Conservation (phyloP, 2,797 vertebrate genomes). For the Pangasius macronema region DNA sequence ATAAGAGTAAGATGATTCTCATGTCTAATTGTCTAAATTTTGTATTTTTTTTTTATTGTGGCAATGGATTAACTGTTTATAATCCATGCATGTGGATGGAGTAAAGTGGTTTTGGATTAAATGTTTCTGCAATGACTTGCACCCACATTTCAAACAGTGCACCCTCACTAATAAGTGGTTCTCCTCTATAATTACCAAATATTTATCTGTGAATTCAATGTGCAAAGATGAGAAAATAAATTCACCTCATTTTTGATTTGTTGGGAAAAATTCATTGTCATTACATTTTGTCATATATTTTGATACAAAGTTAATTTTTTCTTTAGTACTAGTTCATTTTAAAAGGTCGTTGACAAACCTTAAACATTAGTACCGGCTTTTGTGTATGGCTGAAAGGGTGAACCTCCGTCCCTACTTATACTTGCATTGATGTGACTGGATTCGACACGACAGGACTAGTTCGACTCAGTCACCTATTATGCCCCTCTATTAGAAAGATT, state of each 20-base stretch:
- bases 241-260: neutral
- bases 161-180: neutral
- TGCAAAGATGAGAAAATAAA: neutral
- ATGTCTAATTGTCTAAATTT: neutral
- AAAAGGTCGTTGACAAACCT: neutral
- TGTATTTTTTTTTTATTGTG: neutral
- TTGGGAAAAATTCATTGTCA: neutral
- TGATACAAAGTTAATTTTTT: neutral
- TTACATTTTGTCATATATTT: neutral
- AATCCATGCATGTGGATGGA: neutral
- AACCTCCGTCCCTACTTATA: no score
- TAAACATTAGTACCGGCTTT: neutral
- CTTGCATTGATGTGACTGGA: no score
- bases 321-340: neutral
- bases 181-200: neutral
- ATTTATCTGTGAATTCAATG: neutral
- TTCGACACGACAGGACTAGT: no score
- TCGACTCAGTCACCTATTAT: no score
- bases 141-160: neutral
- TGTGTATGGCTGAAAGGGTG: neutral
- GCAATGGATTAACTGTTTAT: neutral
- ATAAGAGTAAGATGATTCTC: neutral
- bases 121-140: neutral
- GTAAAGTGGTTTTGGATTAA: neutral
- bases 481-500: slow-evolving; percentile 49